These are phyloP conservation scores for Exaiptasia diaphana DNA, from an alignment of 64 coral and sea anemone species.

Conservation along the genomic window DNA sequence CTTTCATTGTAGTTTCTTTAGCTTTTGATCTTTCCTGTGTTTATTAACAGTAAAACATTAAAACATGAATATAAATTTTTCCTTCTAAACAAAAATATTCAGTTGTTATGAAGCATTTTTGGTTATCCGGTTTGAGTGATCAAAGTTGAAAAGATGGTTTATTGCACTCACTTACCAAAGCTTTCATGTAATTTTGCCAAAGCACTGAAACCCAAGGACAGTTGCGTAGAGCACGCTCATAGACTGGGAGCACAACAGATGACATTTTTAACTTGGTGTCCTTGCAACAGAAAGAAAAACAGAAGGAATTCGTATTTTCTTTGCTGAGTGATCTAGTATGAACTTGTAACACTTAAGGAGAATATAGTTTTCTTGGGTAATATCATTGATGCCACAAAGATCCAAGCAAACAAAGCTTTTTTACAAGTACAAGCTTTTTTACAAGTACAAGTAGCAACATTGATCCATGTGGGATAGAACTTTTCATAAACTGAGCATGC, in stretches of 20 bases:
- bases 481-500: not conserved
- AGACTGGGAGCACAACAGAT: slow-evolving; percentile 62
- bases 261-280: slow-evolving; percentile 77
- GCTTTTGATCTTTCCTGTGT: slow-evolving; percentile 62
- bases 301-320: no score
- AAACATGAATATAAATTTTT: no score
- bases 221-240: slow-evolving; percentile 92
- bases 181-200: slow-evolving; percentile 88
- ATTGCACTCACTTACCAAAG: slow-evolving; percentile 42
- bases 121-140: no score
- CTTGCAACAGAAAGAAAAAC: not conserved
- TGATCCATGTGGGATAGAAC: not conserved
- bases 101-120: no score
- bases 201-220: slow-evolving; percentile 82
- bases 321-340: no score
- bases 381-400: no score
- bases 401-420: no score
- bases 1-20: slow-evolving; percentile 68
- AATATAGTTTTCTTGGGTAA: no score
- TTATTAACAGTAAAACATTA: no score
- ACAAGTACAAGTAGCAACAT: not conserved
- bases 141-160: not conserved
- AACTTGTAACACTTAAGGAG: no score
- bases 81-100: no score
- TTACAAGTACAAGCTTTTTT: no score